Evolutionary conservation across 2,113 vertebrate genomes (phyloP).

Genomic region (Apus apus): DNA sequence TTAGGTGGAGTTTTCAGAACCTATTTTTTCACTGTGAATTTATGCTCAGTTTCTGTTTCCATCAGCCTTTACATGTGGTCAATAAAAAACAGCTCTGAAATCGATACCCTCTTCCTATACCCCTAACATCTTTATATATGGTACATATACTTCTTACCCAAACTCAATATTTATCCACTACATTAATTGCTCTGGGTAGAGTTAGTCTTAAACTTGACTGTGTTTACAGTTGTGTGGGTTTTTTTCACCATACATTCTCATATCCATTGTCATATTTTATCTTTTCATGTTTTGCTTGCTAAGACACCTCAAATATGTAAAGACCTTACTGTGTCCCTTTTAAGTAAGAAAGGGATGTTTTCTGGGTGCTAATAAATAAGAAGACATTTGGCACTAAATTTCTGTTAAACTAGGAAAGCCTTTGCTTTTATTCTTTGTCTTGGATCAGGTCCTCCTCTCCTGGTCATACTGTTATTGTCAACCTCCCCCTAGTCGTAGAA

Average conservation of each 20-base stretch:
- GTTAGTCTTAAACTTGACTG: background rate
- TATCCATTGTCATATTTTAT: background rate
- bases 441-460: background rate
- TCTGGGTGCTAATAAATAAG: background rate
- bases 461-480: rapidly evolving
- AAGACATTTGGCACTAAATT: background rate
- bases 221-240: background rate
- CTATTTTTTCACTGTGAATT: background rate
- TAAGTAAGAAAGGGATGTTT: background rate
- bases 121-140: background rate
- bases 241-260: background rate
- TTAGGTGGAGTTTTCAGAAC: rapidly evolving
- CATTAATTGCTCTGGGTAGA: background rate
- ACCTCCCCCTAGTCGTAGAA: background rate
- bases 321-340: background rate
- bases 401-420: background rate
- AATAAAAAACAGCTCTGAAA: background rate
- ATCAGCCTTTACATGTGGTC: background rate
- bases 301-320: background rate
- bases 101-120: background rate
- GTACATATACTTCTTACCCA: background rate
- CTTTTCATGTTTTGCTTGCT: background rate
- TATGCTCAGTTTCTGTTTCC: background rate
- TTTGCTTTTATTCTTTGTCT: background rate
- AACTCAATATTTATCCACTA: background rate